Percentiles rank a stretch among this genome's conserved stretches.
These are phyloP conservation scores for Chaetodon auriga DNA, from an alignment of 2,113 vertebrate species.

Conservation along the genomic window DNA sequence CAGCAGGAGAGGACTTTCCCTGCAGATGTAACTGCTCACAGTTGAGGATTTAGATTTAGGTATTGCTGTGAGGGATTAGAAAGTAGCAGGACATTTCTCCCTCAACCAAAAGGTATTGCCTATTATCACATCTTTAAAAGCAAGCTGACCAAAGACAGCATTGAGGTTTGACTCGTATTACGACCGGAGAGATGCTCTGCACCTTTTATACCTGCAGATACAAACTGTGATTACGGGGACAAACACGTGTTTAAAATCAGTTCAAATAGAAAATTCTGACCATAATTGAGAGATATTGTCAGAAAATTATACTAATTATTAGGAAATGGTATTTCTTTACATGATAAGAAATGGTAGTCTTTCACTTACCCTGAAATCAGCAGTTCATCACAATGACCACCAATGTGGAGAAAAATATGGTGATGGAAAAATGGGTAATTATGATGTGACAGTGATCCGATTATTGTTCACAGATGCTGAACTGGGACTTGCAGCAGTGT, in stretches of 20 bases:
- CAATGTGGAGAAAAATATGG: not conserved
- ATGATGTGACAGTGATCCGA: conserved; percentile 1
- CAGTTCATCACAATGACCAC: not conserved
- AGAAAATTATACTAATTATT: not conserved
- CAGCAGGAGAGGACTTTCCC: not conserved
- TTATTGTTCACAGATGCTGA: conserved; percentile 26
- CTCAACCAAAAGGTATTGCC: not conserved
- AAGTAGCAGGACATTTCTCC: not conserved
- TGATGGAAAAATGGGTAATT: not conserved
- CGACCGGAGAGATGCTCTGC: not conserved
- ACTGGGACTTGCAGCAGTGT: conserved; percentile 9
- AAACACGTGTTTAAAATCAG: not conserved
- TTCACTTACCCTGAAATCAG: not conserved
- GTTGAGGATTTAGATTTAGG: not conserved
- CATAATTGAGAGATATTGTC: not conserved
- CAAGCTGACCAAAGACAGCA: not conserved
- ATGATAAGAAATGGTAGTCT: not conserved
- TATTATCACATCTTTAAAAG: not conserved
- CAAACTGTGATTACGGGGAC: not conserved
- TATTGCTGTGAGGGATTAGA: not conserved
- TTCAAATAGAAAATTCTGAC: not conserved
- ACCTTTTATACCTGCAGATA: conserved; percentile 14
- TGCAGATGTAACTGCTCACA: not conserved
- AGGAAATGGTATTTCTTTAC: not conserved
- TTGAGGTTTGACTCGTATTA: conserved; percentile 10